Base-by-base conservation (phyloP, 2,113 vertebrate genomes). In the Panthera leo region DNA sequence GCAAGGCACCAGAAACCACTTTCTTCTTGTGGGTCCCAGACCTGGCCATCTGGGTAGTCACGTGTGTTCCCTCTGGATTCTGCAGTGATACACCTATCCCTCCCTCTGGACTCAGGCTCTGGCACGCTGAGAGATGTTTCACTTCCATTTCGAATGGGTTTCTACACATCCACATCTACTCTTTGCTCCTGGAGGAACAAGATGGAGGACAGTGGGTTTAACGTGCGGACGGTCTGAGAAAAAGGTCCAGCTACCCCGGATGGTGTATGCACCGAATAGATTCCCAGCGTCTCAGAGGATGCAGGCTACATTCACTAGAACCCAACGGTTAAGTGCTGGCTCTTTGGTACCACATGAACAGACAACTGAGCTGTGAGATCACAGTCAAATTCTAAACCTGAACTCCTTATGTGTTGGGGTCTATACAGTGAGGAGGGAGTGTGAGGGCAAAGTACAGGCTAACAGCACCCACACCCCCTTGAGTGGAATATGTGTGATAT, bases 61-160 rank as follows among this genome's bases (percentile, higher is more conserved):
- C 19, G 19, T 31, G 10, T 55, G 67, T 51, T 34, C 34, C 10
- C n/a, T 70, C 27, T 34, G 7, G 63, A 55, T n/a, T 65, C 58
- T 1, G 1, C 21, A 9, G 70, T 2, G 42, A 29, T 5, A 15
- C 5, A 25, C 31, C 8, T 5, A 16, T 4, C 21, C 58, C 11
- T 4, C n/a, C 2, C 5, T 53, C 15, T 53, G 34, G 27, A 45
- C 36, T 70, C 2, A 5, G 36, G 65, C 36, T 5, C 4, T 45
- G n/a, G 45, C 19, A 53, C 12, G 1, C 7, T 6, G 45, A 70
- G 48, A 23, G 53, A 4, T 39, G 45, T 29, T 42, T 82, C n/a
- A 39, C 42, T 48, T 68, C 7, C 7, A 48, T 68, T 45, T 31
- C 76, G 70, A 45, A 31, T 1, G 27, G 23, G 21, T 58, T 73